Conservation (phyloP, 2,888 invertebrate genomes). For the Sinodicranocentrus sp. region DNA sequence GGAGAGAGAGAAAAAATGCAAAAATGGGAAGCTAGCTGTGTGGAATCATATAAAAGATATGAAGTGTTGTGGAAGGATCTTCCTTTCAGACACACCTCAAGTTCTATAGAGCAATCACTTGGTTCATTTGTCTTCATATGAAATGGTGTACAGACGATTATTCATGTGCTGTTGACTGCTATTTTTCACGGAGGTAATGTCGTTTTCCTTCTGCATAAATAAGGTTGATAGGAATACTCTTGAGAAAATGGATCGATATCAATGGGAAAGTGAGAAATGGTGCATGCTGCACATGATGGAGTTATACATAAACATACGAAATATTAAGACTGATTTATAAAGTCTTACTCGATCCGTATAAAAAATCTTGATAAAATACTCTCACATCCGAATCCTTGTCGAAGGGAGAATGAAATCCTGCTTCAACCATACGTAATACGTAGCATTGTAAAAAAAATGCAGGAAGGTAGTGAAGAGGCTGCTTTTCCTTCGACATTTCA, state of each 20-base stretch:
- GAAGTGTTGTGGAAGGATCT: conserved; percentile 15
- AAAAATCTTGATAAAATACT: conserved; percentile 21
- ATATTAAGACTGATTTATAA: conserved; percentile 42
- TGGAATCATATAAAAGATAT: neutral
- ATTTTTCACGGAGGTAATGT: conserved; percentile 74
- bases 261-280: conserved; percentile 67
- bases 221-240: conserved; percentile 69
- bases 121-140: conserved; percentile 76
- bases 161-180: conserved; percentile 75
- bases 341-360: conserved; percentile 7
- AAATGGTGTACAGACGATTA: conserved; percentile 72
- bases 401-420: no score
- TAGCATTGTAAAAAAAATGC: no score
- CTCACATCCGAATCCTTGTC: conserved; percentile 4
- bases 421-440: no score
- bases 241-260: conserved; percentile 68
- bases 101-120: conserved; percentile 63
- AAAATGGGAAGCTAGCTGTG: neutral
- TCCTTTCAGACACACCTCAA: conserved; percentile 22
- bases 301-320: conserved; percentile 30
- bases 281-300: conserved; percentile 14
- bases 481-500: no score
- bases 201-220: conserved; percentile 72
- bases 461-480: no score
- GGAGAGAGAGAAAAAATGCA: conserved; percentile 23